Evolutionary conservation across 2,113 vertebrate species (phyloP).

Genomic region (Scartelaos histophorus): DNA sequence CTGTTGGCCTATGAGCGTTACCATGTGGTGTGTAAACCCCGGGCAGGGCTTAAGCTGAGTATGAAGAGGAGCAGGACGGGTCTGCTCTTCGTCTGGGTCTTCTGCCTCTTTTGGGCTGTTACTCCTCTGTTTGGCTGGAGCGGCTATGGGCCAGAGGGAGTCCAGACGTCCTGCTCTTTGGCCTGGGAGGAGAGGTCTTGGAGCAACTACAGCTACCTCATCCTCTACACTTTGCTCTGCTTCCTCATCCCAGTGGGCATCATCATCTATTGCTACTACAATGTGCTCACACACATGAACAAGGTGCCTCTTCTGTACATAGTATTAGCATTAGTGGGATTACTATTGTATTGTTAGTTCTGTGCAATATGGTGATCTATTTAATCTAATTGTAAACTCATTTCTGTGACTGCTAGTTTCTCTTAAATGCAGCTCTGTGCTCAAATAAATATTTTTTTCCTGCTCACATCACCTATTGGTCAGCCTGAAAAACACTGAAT

Average conservation of each 20-base stretch:
- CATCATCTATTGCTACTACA: constrained; percentile 72
- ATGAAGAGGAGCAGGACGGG: constrained; percentile 54
- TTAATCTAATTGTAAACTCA: not conserved
- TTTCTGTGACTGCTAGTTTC: too few species aligned
- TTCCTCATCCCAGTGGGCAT: constrained; percentile 62
- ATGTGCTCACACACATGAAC: constrained; percentile 58
- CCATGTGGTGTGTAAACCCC: constrained; percentile 67
- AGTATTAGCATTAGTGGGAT: too few species aligned
- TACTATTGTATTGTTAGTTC: too few species aligned
- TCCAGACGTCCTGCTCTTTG: constrained; percentile 74
- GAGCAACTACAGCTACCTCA: constrained; percentile 74
- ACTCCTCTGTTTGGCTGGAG: constrained; percentile 70
- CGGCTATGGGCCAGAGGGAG: constrained; percentile 66
- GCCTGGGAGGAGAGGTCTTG: constrained; percentile 67
- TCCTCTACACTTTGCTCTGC: constrained; percentile 71
- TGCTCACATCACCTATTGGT: too few species aligned
- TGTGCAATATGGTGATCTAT: too few species aligned
- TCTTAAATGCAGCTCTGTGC: too few species aligned
- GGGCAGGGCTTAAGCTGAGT: constrained; percentile 59
- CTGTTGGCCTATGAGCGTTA: constrained; percentile 73
- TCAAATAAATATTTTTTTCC: too few species aligned
- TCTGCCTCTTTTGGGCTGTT: constrained; percentile 73
- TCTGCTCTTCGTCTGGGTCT: constrained; percentile 67
- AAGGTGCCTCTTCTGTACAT: constrained; percentile 49
- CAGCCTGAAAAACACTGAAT: too few species aligned